Percentiles rank a stretch among this genome's conserved stretches.
These are phyloP conservation scores for Amphipoea oculea DNA, from an alignment of 2,888 invertebrate species.

Conservation along the genomic window DNA sequence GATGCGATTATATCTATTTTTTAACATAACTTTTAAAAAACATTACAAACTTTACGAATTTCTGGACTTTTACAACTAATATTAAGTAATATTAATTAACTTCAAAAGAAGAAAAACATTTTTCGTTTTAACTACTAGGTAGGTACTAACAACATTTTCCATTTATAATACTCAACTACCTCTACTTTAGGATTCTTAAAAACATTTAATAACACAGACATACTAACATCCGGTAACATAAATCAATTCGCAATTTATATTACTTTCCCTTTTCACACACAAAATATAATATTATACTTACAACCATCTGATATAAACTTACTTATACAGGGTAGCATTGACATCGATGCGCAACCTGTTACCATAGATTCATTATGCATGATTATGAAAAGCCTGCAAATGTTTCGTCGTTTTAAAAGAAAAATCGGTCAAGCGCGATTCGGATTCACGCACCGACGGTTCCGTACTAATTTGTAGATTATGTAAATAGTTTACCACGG, in stretches of 20 bases:
- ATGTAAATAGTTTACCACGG: no score
- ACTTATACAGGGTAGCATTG: not conserved
- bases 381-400: not conserved
- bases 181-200: not conserved
- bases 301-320: not conserved
- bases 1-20: not conserved
- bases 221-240: not conserved
- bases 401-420: not conserved
- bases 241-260: not conserved
- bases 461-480: no score
- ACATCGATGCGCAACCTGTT: no score
- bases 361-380: no score
- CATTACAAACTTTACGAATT: no score
- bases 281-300: not conserved
- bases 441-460: no score
- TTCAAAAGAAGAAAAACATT: not conserved
- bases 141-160: no score
- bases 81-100: not conserved
- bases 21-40: no score
- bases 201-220: not conserved
- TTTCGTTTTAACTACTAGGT: not conserved
- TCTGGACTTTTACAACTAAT: no score
- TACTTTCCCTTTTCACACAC: not conserved
- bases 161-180: not conserved
- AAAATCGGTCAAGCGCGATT: not conserved